These are phyloP conservation scores for Paraplagusia blochii DNA, from an alignment of 2,113 vertebrate species.

Conservation along the genomic window DNA sequence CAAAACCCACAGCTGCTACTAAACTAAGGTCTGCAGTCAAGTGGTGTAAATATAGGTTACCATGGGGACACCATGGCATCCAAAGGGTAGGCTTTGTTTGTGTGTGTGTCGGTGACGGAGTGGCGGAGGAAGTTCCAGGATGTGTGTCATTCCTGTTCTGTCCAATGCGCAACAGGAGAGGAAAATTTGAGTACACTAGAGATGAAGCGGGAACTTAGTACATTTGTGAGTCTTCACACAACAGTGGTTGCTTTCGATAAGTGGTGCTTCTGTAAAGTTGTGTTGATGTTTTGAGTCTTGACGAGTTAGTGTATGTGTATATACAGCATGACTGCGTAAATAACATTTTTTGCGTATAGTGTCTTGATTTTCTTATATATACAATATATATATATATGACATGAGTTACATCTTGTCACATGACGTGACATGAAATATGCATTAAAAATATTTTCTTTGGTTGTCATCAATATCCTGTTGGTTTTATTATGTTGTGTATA, in stretches of 20 bases:
- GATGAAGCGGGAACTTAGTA: background rate
- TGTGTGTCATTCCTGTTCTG: constrained; percentile 26
- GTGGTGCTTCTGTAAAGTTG: constrained; percentile 5
- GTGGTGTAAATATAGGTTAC: constrained; percentile 74
- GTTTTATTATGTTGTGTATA: background rate
- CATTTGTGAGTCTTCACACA: background rate
- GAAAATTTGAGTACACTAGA: constrained; percentile 18
- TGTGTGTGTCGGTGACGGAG: constrained; percentile 21
- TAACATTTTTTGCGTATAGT: too few species aligned
- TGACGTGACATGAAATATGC: too few species aligned
- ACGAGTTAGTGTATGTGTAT: too few species aligned
- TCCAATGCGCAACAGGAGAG: constrained; percentile 22
- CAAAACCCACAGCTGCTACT: constrained; percentile 57
- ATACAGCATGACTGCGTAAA: too few species aligned
- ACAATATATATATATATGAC: too few species aligned
- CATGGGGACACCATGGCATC: constrained; percentile 67
- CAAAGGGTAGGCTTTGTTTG: constrained; percentile 44
- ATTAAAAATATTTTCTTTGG: too few species aligned
- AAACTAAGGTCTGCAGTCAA: constrained; percentile 48
- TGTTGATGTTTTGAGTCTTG: background rate
- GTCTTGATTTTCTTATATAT: too few species aligned
- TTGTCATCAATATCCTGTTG: background rate
- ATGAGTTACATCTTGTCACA: too few species aligned
- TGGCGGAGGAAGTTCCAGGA: constrained; percentile 32
- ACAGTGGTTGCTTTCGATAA: constrained; percentile 11